Evolutionary conservation across 2,888 invertebrate genomes (phyloP).

Genomic region (Brenthis hecate): DNA sequence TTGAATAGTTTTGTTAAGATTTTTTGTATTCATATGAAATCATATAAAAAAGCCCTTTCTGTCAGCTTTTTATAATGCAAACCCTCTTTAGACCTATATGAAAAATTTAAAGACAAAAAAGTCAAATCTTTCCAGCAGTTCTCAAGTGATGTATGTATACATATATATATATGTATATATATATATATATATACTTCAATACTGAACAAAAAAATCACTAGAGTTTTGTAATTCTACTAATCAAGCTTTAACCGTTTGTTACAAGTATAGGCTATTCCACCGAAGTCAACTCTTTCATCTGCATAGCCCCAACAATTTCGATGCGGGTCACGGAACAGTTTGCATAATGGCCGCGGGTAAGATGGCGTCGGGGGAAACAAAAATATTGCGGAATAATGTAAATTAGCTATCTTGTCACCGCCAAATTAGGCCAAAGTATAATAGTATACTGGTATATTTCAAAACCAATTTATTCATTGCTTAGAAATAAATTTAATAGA

Average conservation of each 20-base stretch:
- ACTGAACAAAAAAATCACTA: not conserved
- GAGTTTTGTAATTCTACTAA: conserved; percentile 7
- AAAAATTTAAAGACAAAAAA: too few species aligned
- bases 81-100: too few species aligned
- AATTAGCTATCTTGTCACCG: conserved; percentile 41
- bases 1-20: too few species aligned
- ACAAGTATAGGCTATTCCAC: conserved; percentile 2
- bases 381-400: conserved; percentile 52
- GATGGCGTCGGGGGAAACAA: conserved; percentile 45
- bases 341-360: conserved; percentile 48
- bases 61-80: too few species aligned
- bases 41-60: too few species aligned
- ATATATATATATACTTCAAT: not conserved
- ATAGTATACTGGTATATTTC: conserved; percentile 17
- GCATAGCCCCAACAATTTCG: conserved; percentile 38
- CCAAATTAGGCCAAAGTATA: conserved; percentile 27
- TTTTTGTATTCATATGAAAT: too few species aligned
- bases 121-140: too few species aligned
- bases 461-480: conserved; percentile 11
- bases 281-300: conserved; percentile 24
- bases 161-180: too few species aligned
- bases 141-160: too few species aligned
- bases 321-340: conserved; percentile 49
- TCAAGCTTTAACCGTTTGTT: conserved; percentile 2
- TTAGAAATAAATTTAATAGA: not conserved